These are phyloP conservation scores for Hypotaenidia philippensis DNA, from an alignment of 2,797 vertebrate species.

Conservation along the genomic window DNA sequence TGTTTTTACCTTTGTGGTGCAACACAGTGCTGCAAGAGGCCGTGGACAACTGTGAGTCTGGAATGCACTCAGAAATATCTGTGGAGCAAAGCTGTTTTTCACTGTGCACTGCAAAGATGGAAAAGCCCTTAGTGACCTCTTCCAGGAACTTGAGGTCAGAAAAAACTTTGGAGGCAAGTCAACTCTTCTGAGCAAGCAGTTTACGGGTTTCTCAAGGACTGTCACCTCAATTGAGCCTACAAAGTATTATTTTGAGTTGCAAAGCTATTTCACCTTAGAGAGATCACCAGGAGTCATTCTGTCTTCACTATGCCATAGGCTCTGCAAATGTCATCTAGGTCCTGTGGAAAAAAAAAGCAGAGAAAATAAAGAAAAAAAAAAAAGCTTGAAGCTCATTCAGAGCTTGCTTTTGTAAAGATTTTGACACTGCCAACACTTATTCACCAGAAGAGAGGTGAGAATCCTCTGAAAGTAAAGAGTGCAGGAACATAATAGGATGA, in stretches of 20 bases:
- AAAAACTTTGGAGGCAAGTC: not conserved
- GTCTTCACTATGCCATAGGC: not conserved
- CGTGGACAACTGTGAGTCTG: not conserved
- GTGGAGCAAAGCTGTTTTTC: not conserved
- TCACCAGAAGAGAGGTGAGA: not conserved
- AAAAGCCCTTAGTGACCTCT: not conserved
- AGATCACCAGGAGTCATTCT: not conserved
- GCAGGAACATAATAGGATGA: not conserved
- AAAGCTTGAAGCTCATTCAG: not conserved
- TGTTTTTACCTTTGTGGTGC: not conserved
- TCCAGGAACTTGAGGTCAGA: not conserved
- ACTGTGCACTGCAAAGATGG: not conserved
- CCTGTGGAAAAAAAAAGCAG: not conserved
- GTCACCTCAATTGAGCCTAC: not conserved
- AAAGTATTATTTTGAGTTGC: not conserved
- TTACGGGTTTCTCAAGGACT: not conserved
- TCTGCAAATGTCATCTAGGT: not conserved
- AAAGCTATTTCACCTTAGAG: not conserved
- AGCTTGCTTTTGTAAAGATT: constrained; percentile 18
- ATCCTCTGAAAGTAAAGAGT: not conserved
- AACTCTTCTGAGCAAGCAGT: not conserved
- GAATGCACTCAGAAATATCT: not conserved
- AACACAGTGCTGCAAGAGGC: not conserved
- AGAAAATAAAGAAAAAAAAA: no score
- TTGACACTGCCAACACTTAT: not conserved